Conservation (phyloP, 1,140 invertebrate species). For the Thaumetopoea pityocampa region DNA sequence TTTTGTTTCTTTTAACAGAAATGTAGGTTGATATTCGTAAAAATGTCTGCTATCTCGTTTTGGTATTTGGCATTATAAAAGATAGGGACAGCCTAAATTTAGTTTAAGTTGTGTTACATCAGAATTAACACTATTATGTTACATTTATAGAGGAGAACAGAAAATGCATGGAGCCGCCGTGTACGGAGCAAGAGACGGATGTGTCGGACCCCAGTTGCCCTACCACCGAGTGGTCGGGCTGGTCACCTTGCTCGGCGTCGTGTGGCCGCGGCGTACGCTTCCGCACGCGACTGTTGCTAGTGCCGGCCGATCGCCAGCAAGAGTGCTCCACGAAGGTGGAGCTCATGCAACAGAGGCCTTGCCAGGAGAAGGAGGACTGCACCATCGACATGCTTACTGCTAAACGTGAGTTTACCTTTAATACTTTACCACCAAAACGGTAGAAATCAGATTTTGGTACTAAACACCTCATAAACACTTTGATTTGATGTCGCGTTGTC, state of each 20-base stretch:
- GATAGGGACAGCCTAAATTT: too few relatives aligned
- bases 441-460: too few relatives aligned
- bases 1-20: too few relatives aligned
- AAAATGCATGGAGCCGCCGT: constrained; percentile 84
- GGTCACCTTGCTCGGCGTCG: constrained; percentile 81
- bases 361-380: constrained; percentile 81
- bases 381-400: constrained; percentile 83
- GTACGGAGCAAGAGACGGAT: constrained; percentile 74
- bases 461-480: too few relatives aligned
- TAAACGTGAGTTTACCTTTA: constrained; percentile 76
- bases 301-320: constrained; percentile 76
- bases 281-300: constrained; percentile 82
- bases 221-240: constrained; percentile 79
- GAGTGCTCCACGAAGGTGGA: constrained; percentile 79
- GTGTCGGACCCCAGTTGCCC: constrained; percentile 75
- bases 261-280: constrained; percentile 76
- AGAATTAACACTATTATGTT: not conserved
- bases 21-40: too few relatives aligned
- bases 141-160: constrained; percentile 79
- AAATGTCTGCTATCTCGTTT: too few relatives aligned
- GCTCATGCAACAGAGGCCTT: constrained; percentile 80
- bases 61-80: too few relatives aligned
- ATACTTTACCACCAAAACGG: too few relatives aligned
- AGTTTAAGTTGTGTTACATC: too few relatives aligned
- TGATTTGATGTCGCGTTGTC: too few relatives aligned